Base-by-base conservation (phyloP, 2,888 invertebrate genomes). In the Coenonympha glycerion region DNA sequence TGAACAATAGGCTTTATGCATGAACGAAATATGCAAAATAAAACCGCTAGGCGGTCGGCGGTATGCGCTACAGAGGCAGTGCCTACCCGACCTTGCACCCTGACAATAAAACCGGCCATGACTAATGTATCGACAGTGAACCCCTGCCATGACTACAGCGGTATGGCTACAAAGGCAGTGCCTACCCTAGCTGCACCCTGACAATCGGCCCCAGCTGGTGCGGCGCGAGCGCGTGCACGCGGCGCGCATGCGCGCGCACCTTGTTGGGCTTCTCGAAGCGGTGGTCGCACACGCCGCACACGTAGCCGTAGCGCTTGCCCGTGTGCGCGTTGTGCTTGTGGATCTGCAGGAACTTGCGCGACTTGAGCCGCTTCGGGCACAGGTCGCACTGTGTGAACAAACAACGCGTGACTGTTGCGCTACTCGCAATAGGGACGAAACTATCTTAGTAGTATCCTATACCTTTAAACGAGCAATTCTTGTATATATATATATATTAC, bases 271-370 rank as follows among this genome's bases (percentile, higher is more conserved):
- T 85, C 69, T 86, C 84, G 64, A 85, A 85, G 42, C 82, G 71
- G 49, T 81, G 83, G 47, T 71, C 76, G 65, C 86, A 86, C 9
- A 84, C 64, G 0, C 72, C 64, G 55, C 85, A 86, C 11, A 85
- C 67, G 55, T 86, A 83, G 0, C 79, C 82, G 62, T 85, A 86
- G 0, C 77, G 69, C 47, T 72, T 72, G 53, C 85, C 86, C 0
- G 84, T 85, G 68, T 86, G 86, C 24, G 79, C 80, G 66, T 84
- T 84, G 67, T 85, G 84, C 30, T 79, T 81, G 70, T 86, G 86
- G 2, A 86, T 86, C 56, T 85, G 83, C 0, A 85, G 83, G 65
- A 85, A 80, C 68, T 85, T 85, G 63, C 75, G 73, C 28, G 85
- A 85, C 56, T 84, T 83, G 49, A 86, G 65, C 33, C 74, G 69